phyloP scores from a whole-genome alignment of 1,140 invertebrate genomes.

The Pseudomyrmex cubaensis region DNA sequence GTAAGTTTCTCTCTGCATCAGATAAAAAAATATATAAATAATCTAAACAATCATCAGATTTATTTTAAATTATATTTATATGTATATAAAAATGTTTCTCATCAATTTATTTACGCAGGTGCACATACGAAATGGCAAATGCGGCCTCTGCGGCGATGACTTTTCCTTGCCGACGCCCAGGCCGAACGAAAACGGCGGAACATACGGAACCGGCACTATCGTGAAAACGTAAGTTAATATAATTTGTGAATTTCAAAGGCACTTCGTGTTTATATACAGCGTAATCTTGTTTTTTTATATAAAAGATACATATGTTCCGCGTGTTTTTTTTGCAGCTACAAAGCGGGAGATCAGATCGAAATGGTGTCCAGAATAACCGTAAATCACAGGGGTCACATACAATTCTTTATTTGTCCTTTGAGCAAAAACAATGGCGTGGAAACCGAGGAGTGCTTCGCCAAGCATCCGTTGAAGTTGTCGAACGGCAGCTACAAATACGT shows the following conservation, averaged over 20 bases:
- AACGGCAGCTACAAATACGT: slow-evolving; percentile 81
- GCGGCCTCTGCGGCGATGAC: slow-evolving; percentile 81
- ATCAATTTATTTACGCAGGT: slow-evolving; percentile 1
- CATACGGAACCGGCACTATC: slow-evolving; percentile 84
- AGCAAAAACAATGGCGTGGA: slow-evolving; percentile 82
- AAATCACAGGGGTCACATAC: slow-evolving; percentile 88
- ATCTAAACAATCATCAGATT: not conserved
- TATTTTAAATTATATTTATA: not conserved
- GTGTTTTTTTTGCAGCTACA: slow-evolving; percentile 70
- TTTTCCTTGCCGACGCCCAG: slow-evolving; percentile 81
- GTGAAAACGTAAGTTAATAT: slow-evolving; percentile 78
- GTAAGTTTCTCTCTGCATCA: not conserved
- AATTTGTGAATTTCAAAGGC: not conserved
- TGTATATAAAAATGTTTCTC: not conserved
- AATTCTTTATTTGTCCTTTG: slow-evolving; percentile 86
- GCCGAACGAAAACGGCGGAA: slow-evolving; percentile 85
- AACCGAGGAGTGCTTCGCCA: slow-evolving; percentile 87
- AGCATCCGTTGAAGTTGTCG: slow-evolving; percentile 86
- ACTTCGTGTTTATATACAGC: no score
- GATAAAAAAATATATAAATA: not conserved
- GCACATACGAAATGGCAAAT: slow-evolving; percentile 77
- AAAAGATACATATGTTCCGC: not conserved
- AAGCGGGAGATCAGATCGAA: slow-evolving; percentile 78
- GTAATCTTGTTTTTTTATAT: not conserved
- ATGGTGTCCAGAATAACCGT: slow-evolving; percentile 84